Evolutionary conservation across 2,888 invertebrate genomes (phyloP).

Genomic region (Cerastis rubricosa): DNA sequence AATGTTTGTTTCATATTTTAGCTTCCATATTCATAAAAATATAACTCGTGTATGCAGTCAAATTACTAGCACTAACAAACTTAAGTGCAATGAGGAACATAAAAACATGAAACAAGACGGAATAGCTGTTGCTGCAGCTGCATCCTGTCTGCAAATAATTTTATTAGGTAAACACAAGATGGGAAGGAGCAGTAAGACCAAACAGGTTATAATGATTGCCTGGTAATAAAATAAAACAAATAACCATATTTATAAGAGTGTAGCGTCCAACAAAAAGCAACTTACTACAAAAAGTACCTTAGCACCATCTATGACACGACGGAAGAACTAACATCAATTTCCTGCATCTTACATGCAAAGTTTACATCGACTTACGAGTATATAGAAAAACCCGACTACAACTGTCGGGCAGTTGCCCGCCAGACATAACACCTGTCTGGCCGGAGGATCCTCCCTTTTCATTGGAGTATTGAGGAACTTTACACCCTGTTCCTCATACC

Average conservation of each 20-base stretch:
- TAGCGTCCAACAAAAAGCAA: no score
- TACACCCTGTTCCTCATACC: no score
- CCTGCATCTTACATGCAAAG: no score
- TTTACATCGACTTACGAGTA: no score
- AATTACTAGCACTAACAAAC: constrained; percentile 24
- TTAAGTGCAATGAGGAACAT: constrained; percentile 12
- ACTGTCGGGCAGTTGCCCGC: no score
- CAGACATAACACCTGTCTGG: no score
- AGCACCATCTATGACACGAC: no score
- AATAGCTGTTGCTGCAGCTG: constrained; percentile 20
- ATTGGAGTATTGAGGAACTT: no score
- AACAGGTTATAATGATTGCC: not conserved
- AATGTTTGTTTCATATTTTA: not conserved
- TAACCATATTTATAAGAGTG: not conserved
- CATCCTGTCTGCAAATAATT: not conserved
- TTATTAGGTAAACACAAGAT: not conserved
- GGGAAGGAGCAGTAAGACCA: not conserved
- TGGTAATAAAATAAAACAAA: not conserved
- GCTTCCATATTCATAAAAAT: constrained; percentile 23
- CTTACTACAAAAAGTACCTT: no score
- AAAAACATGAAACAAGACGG: constrained; percentile 26
- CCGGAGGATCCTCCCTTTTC: no score
- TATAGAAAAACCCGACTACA: no score
- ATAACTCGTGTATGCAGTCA: not conserved
- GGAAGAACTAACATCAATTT: no score